Evolutionary conservation across 2,113 vertebrate species (phyloP).

Genomic region (Nothocercus julius): DNA sequence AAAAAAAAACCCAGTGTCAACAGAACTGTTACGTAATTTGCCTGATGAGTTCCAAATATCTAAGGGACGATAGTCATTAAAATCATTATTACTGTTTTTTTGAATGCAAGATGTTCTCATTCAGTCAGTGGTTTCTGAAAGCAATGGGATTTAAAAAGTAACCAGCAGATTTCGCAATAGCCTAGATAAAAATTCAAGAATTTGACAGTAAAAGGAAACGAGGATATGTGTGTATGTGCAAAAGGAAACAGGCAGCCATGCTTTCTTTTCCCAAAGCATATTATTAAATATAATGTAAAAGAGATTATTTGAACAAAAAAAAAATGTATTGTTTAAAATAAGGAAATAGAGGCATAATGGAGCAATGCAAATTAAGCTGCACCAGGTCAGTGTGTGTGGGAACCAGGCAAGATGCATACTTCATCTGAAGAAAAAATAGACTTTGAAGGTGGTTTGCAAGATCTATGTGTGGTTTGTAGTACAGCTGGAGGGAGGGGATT

Average conservation of each 20-base stretch:
- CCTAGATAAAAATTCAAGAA: neutral
- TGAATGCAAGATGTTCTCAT: neutral
- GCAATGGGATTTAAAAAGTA: neutral
- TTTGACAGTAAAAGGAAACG: neutral
- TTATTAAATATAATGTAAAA: neutral
- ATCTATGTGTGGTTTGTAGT: neutral
- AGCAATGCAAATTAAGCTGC: neutral
- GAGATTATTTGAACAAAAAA: neutral
- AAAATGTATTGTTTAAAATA: neutral
- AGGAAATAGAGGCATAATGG: neutral
- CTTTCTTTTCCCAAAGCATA: neutral
- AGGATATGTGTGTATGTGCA: neutral
- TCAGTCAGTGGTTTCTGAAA: neutral
- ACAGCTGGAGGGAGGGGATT: neutral
- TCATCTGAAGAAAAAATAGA: neutral
- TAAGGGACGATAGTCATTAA: neutral
- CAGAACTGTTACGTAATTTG: neutral
- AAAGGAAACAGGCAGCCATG: neutral
- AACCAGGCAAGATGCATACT: neutral
- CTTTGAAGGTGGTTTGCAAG: neutral
- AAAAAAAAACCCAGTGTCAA: neutral
- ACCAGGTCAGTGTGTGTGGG: neutral
- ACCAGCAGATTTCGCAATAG: neutral
- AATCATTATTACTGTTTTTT: rapidly evolving
- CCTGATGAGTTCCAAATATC: neutral